Percentiles rank a stretch among this genome's conserved stretches.
phyloP scores from a whole-genome alignment of 2,888 invertebrate species.

The Carterocephalus palaemon region DNA sequence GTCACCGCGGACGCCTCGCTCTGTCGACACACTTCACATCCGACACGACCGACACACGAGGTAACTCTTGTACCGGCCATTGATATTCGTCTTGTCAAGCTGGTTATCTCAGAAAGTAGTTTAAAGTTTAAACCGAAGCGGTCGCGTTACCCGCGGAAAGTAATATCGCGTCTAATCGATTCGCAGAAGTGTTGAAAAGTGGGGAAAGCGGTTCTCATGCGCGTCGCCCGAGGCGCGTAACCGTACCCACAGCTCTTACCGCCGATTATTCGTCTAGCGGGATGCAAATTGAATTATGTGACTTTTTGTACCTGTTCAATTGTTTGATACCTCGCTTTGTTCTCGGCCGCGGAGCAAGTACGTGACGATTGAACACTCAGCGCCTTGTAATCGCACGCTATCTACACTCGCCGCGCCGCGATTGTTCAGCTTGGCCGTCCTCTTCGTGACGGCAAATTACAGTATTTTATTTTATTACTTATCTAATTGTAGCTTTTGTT shows the following conservation, averaged over 20 bases:
- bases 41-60: conserved; percentile 35
- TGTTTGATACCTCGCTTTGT: conserved; percentile 72
- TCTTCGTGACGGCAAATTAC: conserved; percentile 69
- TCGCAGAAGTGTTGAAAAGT: conserved; percentile 74
- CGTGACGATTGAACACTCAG: conserved; percentile 72
- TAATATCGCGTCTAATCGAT: conserved; percentile 55
- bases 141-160: conserved; percentile 33
- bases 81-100: conserved; percentile 21
- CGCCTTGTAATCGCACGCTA: conserved; percentile 62
- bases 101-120: conserved; percentile 13
- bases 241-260: conserved; percentile 60
- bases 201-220: conserved; percentile 72
- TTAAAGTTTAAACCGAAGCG: conserved; percentile 10
- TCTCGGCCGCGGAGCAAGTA: conserved; percentile 59
- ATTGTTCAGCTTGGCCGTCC: conserved; percentile 61
- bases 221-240: conserved; percentile 58
- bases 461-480: conserved; percentile 73
- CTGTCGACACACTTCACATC: conserved; percentile 54
- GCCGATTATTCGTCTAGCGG: conserved; percentile 67
- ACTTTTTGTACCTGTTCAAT: conserved; percentile 73
- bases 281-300: conserved; percentile 79
- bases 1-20: conserved; percentile 57
- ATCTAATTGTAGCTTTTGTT: conserved; percentile 74
- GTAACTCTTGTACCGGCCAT: conserved; percentile 26
- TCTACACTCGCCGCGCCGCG: conserved; percentile 44